Evolutionary conservation across 2,113 vertebrate species (phyloP).

Genomic region (Crotophaga sulcirostris): DNA sequence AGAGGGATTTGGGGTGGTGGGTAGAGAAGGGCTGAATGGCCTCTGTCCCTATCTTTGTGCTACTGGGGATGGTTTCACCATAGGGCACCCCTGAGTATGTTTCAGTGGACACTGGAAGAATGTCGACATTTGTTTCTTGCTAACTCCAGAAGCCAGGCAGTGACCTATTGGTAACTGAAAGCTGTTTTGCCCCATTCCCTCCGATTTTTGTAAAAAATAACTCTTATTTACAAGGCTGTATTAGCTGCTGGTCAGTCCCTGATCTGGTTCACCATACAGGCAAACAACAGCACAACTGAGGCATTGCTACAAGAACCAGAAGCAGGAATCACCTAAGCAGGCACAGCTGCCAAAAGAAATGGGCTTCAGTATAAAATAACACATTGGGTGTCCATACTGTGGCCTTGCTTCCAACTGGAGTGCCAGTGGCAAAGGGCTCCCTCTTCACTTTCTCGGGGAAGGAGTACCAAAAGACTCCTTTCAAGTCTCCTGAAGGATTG

Average conservation of each 20-base stretch:
- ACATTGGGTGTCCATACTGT: fast-evolving
- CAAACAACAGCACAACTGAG: neutral
- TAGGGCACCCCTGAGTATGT: neutral
- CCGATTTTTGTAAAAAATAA: neutral
- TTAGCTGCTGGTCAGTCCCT: neutral
- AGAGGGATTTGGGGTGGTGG: neutral
- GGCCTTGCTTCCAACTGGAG: neutral
- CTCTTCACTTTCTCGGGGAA: neutral
- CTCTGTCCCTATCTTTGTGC: neutral
- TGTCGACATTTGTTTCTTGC: neutral
- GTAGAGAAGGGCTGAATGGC: neutral
- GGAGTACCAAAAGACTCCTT: neutral
- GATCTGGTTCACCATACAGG: neutral
- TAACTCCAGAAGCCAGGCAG: neutral
- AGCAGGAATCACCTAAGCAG: neutral
- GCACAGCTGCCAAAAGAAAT: neutral
- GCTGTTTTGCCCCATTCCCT: neutral
- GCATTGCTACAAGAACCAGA: neutral
- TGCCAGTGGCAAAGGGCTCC: neutral
- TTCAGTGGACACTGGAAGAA: neutral
- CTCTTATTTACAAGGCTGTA: neutral
- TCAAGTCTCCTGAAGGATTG: neutral
- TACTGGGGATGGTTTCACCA: neutral
- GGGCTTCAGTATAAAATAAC: neutral
- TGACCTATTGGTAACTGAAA: neutral